Base-by-base conservation (phyloP, 2,797 vertebrate species). In the Pygocentrus nattereri region DNA sequence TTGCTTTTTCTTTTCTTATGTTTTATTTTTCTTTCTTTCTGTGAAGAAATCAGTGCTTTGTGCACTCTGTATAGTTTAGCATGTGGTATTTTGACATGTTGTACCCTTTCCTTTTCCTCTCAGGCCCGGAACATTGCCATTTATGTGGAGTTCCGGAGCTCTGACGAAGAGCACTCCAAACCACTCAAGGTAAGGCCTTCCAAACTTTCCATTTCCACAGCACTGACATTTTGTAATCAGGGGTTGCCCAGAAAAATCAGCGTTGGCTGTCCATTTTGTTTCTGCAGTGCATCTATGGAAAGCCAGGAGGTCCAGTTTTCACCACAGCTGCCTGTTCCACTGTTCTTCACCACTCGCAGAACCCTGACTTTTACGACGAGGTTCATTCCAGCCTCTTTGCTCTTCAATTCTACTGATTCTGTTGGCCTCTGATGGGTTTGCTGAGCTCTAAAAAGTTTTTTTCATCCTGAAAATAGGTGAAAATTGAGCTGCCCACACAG, bases 351-450 rank as follows among this genome's bases (percentile, higher is more conserved):
- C 98, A 99, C 88, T 97, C 96, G 25, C 98, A 99, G 93, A 99
- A 96, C 87, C 98, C 98, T 0, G 98, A 99, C 93, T 99, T 99
- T 92, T 99, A 95, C 0, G 98, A 99, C 65, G 98, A 99, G 97
- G 98, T 98, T 85, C 92, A 64, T 82, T 74, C 12, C 6, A 27
- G 21, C 4, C 34, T 41, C 34, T 30, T 56, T 31, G 15, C 7
- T 54, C 5, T 12, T 10, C 41, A 44, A 10, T 34, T 10, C 13
- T 50, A 3, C 27, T 2, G 6, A 34, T 75, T 19, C 19, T 44
- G 13, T 49, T 25, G 72, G 52, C 10, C 4, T 72, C 30, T 61
- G 23, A 80, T 27, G 11, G 23, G 21, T 44, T 44, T 11, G 11
- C 41, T 44, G 41, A 16, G 50, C 50, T 58, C 41, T 71, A 12